Evolutionary conservation across 2,113 vertebrate species (phyloP).

Genomic region (Emydura subglobosa): DNA sequence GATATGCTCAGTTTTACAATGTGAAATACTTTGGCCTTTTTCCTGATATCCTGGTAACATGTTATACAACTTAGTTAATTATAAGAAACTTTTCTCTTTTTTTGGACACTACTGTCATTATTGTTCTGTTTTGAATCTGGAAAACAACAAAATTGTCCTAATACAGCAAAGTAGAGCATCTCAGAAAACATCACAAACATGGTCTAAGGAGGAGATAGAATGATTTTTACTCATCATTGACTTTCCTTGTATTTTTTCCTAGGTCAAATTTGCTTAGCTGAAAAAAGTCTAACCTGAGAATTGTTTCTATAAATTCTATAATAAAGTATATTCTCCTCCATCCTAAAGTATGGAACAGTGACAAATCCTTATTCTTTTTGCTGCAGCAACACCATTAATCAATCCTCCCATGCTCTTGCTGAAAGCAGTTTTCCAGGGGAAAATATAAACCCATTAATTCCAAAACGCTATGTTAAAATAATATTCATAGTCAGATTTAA

Average conservation of each 20-base stretch:
- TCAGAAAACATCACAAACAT: neutral
- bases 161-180: slow-evolving; percentile 13
- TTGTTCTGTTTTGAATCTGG: slow-evolving; percentile 37
- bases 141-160: slow-evolving; percentile 40
- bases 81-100: slow-evolving; percentile 27
- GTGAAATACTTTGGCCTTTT: slow-evolving; percentile 51
- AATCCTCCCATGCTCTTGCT: neutral
- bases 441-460: neutral
- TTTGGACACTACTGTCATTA: slow-evolving; percentile 48
- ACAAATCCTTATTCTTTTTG: slow-evolving; percentile 2
- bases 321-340: neutral
- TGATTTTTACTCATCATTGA: slow-evolving; percentile 25
- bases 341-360: neutral
- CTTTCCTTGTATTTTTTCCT: slow-evolving; percentile 7
- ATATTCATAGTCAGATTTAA: neutral
- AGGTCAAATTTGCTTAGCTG: slow-evolving; percentile 22
- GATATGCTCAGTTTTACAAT: slow-evolving; percentile 60
- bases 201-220: slow-evolving; percentile 33
- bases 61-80: slow-evolving; percentile 66
- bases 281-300: neutral
- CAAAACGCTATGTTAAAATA: neutral
- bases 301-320: neutral
- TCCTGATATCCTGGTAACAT: slow-evolving; percentile 51
- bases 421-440: neutral
- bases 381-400: neutral